Evolutionary conservation across 1,140 invertebrate genomes (phyloP), one percentile per base, ranked within the genome.

Genomic region (Oncopodura yosiiana): DNA sequence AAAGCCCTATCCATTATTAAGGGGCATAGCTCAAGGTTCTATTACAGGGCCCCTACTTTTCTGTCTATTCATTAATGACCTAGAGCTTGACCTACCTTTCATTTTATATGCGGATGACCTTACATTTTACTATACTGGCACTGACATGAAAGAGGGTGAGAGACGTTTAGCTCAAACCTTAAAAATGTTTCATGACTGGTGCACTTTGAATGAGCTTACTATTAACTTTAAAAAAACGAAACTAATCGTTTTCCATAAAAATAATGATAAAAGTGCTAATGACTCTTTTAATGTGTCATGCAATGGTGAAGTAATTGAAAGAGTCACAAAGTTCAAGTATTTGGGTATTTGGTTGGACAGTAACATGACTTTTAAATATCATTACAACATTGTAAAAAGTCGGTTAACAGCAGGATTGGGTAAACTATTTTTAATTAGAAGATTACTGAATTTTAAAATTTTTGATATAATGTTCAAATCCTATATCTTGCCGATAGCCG

Each of bases 201-300:
- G 45, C 11, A 48, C 16, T 5, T 9, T 3, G 3, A 34, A 18
- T 48, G 14, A 16, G 8, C 21, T 48, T 16, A 9, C 16, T 2
- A 18, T 48, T 3, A 34, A 32, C 18, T 34, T 16, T 21, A 19
- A 16, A 11, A 48, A 48, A 48, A 32, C 45, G 1, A 48, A 48
- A 1, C 34, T 48, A 21, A 48, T 48, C 3, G 29, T 48, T 32
- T 48, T 48, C 12, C 45, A 48, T 34, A 32, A 34, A 30, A 1
- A 5, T 11, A 39, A 39, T 39, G 37, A 48, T 6, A 34, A 3
- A 18, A 48, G 18, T 18, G 30, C 19, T 16, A 8, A 23, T 0
- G 19, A 48, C 32, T 14, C 3, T 12, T 1, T 48, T 2, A 18
- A 14, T n/a, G 16, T 48, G 5, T 18, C 24, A 2, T 48, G 16